Base-by-base conservation (phyloP, 2,113 vertebrate species). In the Microcebus jonahi region DNA sequence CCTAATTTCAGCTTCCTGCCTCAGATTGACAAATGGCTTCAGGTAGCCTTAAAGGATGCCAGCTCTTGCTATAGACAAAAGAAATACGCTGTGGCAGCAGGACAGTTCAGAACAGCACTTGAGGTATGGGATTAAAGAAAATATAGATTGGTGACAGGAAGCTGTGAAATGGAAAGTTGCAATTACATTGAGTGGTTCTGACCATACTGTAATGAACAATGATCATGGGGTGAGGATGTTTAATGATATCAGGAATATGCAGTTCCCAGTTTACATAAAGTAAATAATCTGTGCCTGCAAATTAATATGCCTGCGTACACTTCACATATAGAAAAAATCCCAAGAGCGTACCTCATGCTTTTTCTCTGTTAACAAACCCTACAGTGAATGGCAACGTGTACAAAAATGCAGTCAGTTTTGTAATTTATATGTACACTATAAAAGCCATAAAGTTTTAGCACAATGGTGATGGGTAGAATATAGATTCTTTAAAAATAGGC, bases 41-140 rank as follows among this genome's bases (percentile, higher is more conserved):
- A 96, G 91, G 83, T 87, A 31, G 97, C 96, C 95, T 98, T 99
- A 95, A 65, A 45, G 92, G 98, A 98, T 83, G 99, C 98, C 95
- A 98, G 98, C 57, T 12, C 97, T 53, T 98, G 95, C 98, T 99
- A 98, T 97, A 96, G 96, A 80, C 97, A 98, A 79, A 98, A 98
- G 68, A 98, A 98, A 97, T 99, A 99, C 0, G 61, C 88, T 0
- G 70, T 85, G 79, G 98, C 99, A 53, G 98, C 90, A 2, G 98
- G 97, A 77, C 94, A 91, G 82, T 96, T 99, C 95, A 98, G 86
- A 95, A 96, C 97, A 67, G 99, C 98, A 63, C 95, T 98, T 70
- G 92, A 99, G 99, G 98, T 98, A 98, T 1, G 91, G 25, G n/a
- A 53, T 81, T 87, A 88, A 93, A 97, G 17, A 55, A 90, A 82